A percentile compares a stretch with the other conserved stretches of the same genome.
Conservation (phyloP, 2,888 invertebrate species). For the Orthosia cruda region DNA sequence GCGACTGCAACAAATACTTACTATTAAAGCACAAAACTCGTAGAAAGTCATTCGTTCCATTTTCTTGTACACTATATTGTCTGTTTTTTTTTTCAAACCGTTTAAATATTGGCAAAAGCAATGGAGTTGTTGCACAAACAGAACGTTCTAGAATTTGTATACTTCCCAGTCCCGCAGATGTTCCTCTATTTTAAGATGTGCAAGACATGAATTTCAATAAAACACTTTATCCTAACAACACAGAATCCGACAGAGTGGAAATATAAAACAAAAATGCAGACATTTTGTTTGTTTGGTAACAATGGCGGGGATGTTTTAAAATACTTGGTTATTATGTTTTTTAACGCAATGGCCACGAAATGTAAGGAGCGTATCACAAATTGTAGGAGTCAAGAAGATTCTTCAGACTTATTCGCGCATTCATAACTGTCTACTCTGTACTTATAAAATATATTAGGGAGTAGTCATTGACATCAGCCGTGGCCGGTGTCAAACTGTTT, state of each 20-base stretch:
- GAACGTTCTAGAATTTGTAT: constrained; percentile 57
- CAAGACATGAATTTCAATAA: constrained; percentile 67
- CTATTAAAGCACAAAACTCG: not conserved
- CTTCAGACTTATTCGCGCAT: constrained; percentile 30
- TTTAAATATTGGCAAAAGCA: constrained; percentile 48
- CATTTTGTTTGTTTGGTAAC: constrained; percentile 55
- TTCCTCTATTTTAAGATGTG: constrained; percentile 57
- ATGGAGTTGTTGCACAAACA: constrained; percentile 55
- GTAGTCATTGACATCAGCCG: not conserved
- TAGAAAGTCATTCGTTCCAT: not conserved
- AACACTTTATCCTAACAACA: constrained; percentile 55
- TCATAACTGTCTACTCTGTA: constrained; percentile 29
- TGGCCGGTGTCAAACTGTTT: not conserved
- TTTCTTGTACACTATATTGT: not conserved
- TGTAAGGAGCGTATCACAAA: constrained; percentile 58
- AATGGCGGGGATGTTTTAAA: constrained; percentile 56
- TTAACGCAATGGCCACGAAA: constrained; percentile 56
- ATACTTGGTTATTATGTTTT: constrained; percentile 52
- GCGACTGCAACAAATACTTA: not conserved
- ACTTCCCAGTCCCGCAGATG: constrained; percentile 57
- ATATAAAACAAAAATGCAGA: constrained; percentile 53
- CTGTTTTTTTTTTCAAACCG: constrained; percentile 12
- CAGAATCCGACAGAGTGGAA: constrained; percentile 42
- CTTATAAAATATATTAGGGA: constrained; percentile 30
- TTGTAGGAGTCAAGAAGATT: constrained; percentile 45